Conservation (phyloP, 2,797 vertebrate species). For the Echiichthys vipera region DNA sequence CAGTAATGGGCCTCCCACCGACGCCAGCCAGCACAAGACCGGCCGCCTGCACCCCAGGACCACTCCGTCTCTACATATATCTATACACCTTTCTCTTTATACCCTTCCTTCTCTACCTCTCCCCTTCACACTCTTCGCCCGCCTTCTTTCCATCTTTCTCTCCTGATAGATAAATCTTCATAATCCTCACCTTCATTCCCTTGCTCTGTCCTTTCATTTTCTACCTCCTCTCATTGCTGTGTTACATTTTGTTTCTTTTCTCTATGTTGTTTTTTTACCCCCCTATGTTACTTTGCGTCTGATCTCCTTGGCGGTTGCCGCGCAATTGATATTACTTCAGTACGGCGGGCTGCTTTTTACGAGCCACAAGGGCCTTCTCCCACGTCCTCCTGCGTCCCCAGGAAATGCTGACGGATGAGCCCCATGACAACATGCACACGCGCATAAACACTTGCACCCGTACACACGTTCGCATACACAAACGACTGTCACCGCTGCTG, state of each 20-base stretch:
- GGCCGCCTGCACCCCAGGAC: constrained; percentile 68
- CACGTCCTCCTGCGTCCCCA: constrained; percentile 62
- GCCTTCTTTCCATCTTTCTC: constrained; percentile 55
- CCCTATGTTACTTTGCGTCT: constrained; percentile 52
- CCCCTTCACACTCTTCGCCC: constrained; percentile 48
- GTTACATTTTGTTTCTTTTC: constrained; percentile 50
- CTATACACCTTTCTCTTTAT: constrained; percentile 20
- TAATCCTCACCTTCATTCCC: constrained; percentile 54
- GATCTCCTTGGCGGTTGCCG: constrained; percentile 65
- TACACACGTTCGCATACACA: constrained; percentile 37
- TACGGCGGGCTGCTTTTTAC: constrained; percentile 72
- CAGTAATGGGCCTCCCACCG: constrained; percentile 86
- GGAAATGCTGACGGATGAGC: constrained; percentile 81
- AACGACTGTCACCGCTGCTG: constrained; percentile 62
- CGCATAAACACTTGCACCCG: constrained; percentile 30
- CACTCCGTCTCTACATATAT: constrained; percentile 51
- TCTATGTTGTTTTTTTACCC: constrained; percentile 32
- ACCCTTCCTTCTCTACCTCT: constrained; percentile 38
- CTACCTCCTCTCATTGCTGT: constrained; percentile 34
- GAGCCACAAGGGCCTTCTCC: constrained; percentile 80
- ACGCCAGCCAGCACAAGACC: constrained; percentile 66
- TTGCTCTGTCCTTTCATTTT: constrained; percentile 53
- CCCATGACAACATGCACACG: constrained; percentile 41
- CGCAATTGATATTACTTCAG: constrained; percentile 74
- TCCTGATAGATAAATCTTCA: constrained; percentile 68